Evolutionary conservation across 2,797 vertebrate species (phyloP), one percentile per base, ranked within the genome.

Genomic region (Lepus oiostolus): DNA sequence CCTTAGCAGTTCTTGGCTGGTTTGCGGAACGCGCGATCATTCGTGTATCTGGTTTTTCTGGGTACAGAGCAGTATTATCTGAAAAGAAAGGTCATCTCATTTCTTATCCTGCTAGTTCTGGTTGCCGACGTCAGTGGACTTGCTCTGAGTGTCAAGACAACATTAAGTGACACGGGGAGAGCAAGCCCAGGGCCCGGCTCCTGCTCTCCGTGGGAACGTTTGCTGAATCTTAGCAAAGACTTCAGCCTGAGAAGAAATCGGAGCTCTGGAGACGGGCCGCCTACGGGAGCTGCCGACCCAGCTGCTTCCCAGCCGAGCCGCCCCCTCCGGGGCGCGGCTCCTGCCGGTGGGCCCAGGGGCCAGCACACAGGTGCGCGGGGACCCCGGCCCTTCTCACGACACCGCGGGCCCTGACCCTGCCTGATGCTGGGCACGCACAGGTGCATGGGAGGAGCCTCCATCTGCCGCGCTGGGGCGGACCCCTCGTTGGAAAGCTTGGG

Each of bases 111-210:
- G 17, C 47, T 65, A 14, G 2, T 6, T 35, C 16, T 47, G 4
- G 50, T 35, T 67, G 42, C 8, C 47, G 2, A 8, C 35, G 32
- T 42, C n/a, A 21, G 7, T 4, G 12, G 67, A 5, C 14, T 8
- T 14, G 80, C 47, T 35, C 1, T 2, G 60, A 47, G 26, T 1
- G 0, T 24, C 35, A 28, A 22, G 50, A 13, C 60, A 21, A 14
- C n/a, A 2, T 7, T 11, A 13, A 42, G 14, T 11, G 35, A 22
- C 5, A 7, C 14, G 2, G 63, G 60, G 30, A 28, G 32, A 80
- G 26, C 5, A 1, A 35, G 68, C 24, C 4, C 2, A 1, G 0
- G 0, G 19, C 30, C 52, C 9, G 14, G n/a, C 4, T 35, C 58
- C 42, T 6, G 19, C 2, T 3, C 12, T 77, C 5, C 0, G 68